Base-by-base conservation (phyloP, 2,888 invertebrate genomes). In the Pseudoips prasinana region DNA sequence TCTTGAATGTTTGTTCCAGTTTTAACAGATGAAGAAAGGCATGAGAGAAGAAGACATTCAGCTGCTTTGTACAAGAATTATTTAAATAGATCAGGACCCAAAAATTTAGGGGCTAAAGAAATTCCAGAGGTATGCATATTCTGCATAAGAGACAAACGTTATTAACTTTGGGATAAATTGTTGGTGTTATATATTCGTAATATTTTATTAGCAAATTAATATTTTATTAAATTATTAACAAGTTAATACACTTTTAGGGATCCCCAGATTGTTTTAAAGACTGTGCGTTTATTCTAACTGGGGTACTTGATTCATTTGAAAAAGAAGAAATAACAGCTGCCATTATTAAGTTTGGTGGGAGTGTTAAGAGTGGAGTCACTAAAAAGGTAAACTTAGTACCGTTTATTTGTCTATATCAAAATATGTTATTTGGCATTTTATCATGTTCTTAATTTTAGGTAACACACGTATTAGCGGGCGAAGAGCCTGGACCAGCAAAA, bases 401-500 rank as follows among this genome's bases (percentile, higher is more conserved):
- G n/a, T n/a, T n/a, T n/a, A n/a, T n/a, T n/a, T n/a, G n/a, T n/a
- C n/a, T n/a, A n/a, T n/a, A n/a, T n/a, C n/a, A n/a, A n/a, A n/a
- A n/a, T n/a, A n/a, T n/a, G n/a, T n/a, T n/a, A n/a, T n/a, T n/a
- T n/a, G n/a, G n/a, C n/a, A n/a, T n/a, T n/a, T n/a, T n/a, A n/a
- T n/a, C n/a, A n/a, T n/a, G n/a, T n/a, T n/a, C n/a, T n/a, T n/a
- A n/a, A n/a, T 50, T 50, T n/a, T 31, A 89, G 89, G 91, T 95
- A 4, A 92, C 92, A 54, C 97, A 96, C 73, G 72, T 98, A 1
- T 87, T 98, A 10, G 92, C 94, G 1, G 98, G 98, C 0, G 94
- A 96, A 29, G 95, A 97, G 30, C 90, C 96, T 1, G 98, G 98
- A 0, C 95, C 94, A 4, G 90, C 94, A 2, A 98, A 98, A 89